phyloP scores from a whole-genome alignment of 2,797 vertebrate species.

The Enteromius trimaculatus region DNA sequence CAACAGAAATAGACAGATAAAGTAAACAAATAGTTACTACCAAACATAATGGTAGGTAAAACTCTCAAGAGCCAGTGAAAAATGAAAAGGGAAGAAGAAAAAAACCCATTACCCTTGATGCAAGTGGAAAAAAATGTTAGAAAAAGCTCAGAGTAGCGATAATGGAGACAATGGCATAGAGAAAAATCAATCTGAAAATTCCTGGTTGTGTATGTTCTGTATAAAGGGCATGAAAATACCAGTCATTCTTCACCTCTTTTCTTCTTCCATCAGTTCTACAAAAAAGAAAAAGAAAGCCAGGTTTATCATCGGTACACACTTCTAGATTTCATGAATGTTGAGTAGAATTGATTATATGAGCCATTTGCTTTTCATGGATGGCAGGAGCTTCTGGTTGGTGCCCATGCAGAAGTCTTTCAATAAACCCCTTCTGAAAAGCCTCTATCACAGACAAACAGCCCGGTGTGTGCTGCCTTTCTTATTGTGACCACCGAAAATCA shows the following conservation, averaged over 20 bases:
- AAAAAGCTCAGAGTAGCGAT: not conserved
- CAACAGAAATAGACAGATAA: too few species aligned
- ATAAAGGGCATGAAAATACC: slow-evolving; percentile 46
- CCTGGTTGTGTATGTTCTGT: slow-evolving; percentile 13
- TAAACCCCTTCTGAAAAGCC: not conserved
- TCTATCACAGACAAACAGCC: not conserved
- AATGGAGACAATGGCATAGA: not conserved
- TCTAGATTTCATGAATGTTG: not conserved
- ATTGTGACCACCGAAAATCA: not conserved
- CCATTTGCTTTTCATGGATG: not conserved
- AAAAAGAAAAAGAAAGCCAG: not conserved
- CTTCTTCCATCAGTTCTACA: not conserved
- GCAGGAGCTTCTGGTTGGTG: not conserved
- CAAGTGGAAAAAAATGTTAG: not conserved
- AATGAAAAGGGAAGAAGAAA: not conserved
- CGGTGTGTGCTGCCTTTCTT: not conserved
- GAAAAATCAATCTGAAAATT: not conserved
- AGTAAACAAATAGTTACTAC: too few species aligned
- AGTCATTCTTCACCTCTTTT: slow-evolving; percentile 29
- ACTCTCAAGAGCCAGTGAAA: not conserved
- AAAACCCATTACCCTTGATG: not conserved
- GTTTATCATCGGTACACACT: not conserved
- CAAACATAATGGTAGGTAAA: not conserved
- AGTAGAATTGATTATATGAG: slow-evolving; percentile 22
- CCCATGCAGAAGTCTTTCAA: not conserved